Evolutionary conservation across 2,113 vertebrate species (phyloP).

Genomic region (Rhabdornis inornatus): DNA sequence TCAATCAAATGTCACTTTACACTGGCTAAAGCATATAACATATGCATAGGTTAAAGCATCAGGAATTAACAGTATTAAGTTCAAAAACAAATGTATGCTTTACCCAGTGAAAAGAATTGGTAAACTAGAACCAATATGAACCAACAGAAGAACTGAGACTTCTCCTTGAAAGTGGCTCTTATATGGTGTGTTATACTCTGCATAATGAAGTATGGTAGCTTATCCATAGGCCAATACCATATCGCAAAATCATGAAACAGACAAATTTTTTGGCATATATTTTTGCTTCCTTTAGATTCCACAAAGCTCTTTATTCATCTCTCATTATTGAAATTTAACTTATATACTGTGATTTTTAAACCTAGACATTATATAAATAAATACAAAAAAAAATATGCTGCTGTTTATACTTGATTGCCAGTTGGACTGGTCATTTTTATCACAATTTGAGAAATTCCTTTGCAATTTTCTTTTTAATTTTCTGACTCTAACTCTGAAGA

Average conservation of each 20-base stretch:
- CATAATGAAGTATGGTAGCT: background rate
- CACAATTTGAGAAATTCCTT: background rate
- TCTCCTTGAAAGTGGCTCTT: background rate
- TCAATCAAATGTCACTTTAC: background rate
- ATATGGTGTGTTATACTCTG: rapidly evolving
- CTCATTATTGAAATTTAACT: background rate
- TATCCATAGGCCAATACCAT: background rate
- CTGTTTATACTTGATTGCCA: background rate
- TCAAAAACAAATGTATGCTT: background rate
- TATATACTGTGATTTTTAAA: background rate
- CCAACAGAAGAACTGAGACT: background rate
- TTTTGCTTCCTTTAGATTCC: background rate
- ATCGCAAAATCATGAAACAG: background rate
- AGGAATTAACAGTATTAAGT: background rate
- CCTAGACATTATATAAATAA: background rate
- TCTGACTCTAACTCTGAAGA: background rate
- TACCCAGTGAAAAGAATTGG: background rate
- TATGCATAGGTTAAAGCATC: background rate
- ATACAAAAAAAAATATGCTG: background rate
- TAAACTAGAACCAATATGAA: background rate
- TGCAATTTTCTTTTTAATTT: background rate
- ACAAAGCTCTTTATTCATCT: background rate
- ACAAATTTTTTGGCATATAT: background rate
- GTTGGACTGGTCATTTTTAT: background rate
- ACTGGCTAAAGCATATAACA: background rate